A percentile compares a stretch with the other conserved stretches of the same genome.
These are phyloP conservation scores for Gasterosteus nipponicus DNA, from an alignment of 2,113 vertebrate species.

Conservation along the genomic window DNA sequence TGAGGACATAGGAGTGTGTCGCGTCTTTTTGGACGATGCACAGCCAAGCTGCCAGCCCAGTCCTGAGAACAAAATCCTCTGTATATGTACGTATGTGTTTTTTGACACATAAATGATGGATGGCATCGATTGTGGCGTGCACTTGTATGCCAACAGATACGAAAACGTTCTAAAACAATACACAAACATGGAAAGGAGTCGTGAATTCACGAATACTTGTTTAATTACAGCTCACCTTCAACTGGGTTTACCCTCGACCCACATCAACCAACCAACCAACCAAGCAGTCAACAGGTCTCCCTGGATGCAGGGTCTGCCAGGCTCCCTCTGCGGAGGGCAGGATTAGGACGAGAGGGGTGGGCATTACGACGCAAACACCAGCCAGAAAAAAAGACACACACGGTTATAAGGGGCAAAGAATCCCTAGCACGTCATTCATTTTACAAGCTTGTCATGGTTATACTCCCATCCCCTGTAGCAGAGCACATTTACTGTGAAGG, in stretches of 20 bases:
- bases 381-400: conserved; percentile 60
- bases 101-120: conserved; percentile 29
- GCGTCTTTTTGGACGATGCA: conserved; percentile 56
- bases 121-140: not conserved
- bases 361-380: conserved; percentile 55
- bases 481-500: conserved; percentile 68
- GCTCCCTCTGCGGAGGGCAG: conserved; percentile 41
- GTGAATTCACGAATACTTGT: not conserved
- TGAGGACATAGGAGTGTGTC: conserved; percentile 82
- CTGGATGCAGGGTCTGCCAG: conserved; percentile 68
- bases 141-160: conserved; percentile 13
- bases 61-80: conserved; percentile 19
- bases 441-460: conserved; percentile 72
- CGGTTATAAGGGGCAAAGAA: conserved; percentile 67
- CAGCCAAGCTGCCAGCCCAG: conserved; percentile 76
- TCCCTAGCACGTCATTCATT: conserved; percentile 69
- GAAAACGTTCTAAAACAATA: conserved; percentile 16
- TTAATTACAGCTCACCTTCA: conserved; percentile 21
- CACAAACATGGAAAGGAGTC: not conserved
- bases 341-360: conserved; percentile 66
- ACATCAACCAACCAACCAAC: conserved; percentile 28
- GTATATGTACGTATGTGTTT: not conserved
- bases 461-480: conserved; percentile 53
- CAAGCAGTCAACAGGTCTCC: conserved; percentile 66
- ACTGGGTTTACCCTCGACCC: conserved; percentile 33